Base-by-base conservation (phyloP, 2,888 invertebrate genomes). In the Argyresthia albistria region DNA sequence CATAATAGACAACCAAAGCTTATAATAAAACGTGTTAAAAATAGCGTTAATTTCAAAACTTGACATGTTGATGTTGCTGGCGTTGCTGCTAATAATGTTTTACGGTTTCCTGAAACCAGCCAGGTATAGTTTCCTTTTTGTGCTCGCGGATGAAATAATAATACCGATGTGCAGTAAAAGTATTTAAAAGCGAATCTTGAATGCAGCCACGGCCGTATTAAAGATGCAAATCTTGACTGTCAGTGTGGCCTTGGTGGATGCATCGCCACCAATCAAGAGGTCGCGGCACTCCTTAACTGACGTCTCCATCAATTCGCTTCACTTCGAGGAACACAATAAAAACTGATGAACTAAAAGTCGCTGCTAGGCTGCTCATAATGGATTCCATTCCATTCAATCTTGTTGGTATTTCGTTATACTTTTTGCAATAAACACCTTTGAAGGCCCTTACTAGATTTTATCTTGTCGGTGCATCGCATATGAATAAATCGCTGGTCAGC, bases 221-320 rank as follows among this genome's bases (percentile, higher is more conserved):
- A 25, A 51, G 39, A 55, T 55, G 52, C 49, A 46, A 16, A 55
- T 54, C 36, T 42, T 54, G 53, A 52, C 53, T 46, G 52, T 63
- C 63, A 67, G 67, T 66, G 56, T 58, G 56, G 63, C 63, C 64
- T 69, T 67, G 69, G 50, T 57, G 63, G 60, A 55, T 61, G 63
- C 69, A 69, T 70, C 66, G 65, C 64, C 68, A 57, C 65, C 70
- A 76, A 78, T 77, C 70, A 74, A 76, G 67, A 72, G 74, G 74
- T 74, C 75, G 68, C 64, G 67, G 60, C 69, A 63, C 68, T 70
- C 66, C 67, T 67, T 66, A 68, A 62, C 68, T 66, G 72, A 69
- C 72, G 64, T 70, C 72, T 76, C 69, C 72, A 75, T 76, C 69
- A 75, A 76, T 73, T 73, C 66, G 57, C 60, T 66, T 67, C 66